Percentiles rank a stretch among this genome's conserved stretches.
Conservation (phyloP, 2,113 vertebrate genomes). For the Embiotoca jacksoni region DNA sequence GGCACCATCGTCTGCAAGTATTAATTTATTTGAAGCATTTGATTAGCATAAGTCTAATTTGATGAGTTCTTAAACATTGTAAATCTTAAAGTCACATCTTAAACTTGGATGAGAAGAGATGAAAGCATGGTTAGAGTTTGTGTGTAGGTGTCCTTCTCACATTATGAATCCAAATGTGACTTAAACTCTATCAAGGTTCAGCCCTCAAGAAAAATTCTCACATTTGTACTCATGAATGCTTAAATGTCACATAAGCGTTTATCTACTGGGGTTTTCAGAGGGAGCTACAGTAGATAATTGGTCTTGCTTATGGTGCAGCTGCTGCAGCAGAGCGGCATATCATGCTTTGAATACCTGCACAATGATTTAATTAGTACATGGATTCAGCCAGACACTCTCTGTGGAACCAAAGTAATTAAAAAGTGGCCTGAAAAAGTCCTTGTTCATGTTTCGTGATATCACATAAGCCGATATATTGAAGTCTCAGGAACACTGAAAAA, state of each 20-base stretch:
- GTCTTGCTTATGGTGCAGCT: conserved; percentile 1
- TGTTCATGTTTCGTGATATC: conserved; percentile 38
- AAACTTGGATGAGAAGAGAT: neutral
- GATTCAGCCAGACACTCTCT: conserved; percentile 46
- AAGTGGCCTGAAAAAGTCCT: conserved; percentile 40
- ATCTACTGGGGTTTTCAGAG: conserved; percentile 20
- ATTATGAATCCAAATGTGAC: conserved; percentile 9
- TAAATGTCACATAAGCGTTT: conserved; percentile 44
- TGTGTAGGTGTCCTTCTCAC: neutral
- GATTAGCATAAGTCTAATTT: conserved; percentile 34
- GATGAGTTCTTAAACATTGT: conserved; percentile 34
- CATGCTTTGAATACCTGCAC: conserved; percentile 46
- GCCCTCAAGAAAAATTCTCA: neutral
- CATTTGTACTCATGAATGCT: conserved; percentile 41
- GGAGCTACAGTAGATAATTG: conserved; percentile 38
- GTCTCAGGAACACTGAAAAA: conserved; percentile 6
- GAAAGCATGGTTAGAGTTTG: conserved; percentile 6
- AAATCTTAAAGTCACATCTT: neutral
- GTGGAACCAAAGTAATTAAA: conserved; percentile 53
- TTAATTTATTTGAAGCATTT: conserved; percentile 33
- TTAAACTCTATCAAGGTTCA: conserved; percentile 27
- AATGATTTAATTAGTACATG: conserved; percentile 60
- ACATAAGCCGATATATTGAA: conserved; percentile 23
- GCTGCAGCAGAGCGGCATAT: conserved; percentile 45
- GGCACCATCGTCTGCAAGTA: conserved; percentile 18